Conservation (phyloP, 2,888 invertebrate genomes). For the Creontiades dilutus region DNA sequence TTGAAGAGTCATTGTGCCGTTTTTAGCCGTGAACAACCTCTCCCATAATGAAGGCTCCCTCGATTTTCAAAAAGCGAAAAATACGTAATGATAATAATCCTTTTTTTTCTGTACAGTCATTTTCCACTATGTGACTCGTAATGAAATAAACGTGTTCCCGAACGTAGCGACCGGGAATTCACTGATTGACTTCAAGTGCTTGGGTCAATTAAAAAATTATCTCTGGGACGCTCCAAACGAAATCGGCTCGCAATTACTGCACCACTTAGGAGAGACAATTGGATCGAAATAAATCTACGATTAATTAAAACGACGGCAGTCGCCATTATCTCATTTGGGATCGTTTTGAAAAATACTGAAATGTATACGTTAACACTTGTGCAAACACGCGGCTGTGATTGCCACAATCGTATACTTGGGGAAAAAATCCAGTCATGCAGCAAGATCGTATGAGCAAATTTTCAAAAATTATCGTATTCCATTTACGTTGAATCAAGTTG, state of each 20-base stretch:
- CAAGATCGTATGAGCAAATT: no score
- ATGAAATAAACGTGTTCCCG: slow-evolving; percentile 36
- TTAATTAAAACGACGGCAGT: slow-evolving; percentile 3
- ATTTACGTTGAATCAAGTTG: no score
- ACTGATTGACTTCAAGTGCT: slow-evolving; percentile 38
- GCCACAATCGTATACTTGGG: background rate
- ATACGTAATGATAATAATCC: background rate
- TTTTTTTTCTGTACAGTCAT: background rate
- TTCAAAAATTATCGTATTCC: no score
- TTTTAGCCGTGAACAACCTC: background rate
- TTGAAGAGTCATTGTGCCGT: background rate
- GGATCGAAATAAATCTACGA: slow-evolving; percentile 8
- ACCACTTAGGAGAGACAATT: slow-evolving; percentile 14
- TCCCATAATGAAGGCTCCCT: background rate
- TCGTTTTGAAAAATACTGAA: background rate
- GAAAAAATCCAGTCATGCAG: no score
- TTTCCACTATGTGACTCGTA: background rate
- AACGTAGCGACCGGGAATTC: slow-evolving; percentile 2
- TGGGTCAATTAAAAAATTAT: slow-evolving; percentile 32
- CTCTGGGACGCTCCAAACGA: slow-evolving; percentile 32
- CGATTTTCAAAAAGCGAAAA: background rate
- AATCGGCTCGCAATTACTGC: slow-evolving; percentile 32
- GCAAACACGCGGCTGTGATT: background rate
- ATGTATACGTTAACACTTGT: background rate
- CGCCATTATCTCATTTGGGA: background rate